Base-by-base conservation (phyloP, 2,888 invertebrate species). In the Stenolophus ochropezus region DNA sequence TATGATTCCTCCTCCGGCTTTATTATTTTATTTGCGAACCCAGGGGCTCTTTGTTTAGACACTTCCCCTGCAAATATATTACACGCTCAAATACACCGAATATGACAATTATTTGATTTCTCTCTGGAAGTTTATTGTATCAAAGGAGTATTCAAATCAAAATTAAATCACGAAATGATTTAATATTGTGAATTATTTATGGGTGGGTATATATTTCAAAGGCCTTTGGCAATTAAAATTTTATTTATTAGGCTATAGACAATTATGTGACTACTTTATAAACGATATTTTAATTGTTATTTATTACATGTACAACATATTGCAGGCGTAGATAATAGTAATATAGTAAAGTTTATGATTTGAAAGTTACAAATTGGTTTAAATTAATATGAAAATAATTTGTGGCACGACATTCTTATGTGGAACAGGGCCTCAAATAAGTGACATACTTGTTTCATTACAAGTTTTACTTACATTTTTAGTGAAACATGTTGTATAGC, bases 1-100 rank as follows among this genome's bases (percentile, higher is more conserved):
- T 77, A 77, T 77, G 27, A 77, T 77, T 61, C 61, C 77, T n/a
- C 25, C 61, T 25, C 47, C 58, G 21, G 77, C 42, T 77, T 76
- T 58, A 77, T 77, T 77, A 77, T 77, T 77, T 77, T 77, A 77
- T 77, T 77, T 77, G 58, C 42, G 77, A 77, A 77, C 42, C 58
- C 58, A 61, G 61, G 61, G 53, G 14, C 42, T 14, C 21, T 73
- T 65, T 65, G 27, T 65, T 65, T 65, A 56, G 21, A 56, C 16
- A 51, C n/a, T n/a, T n/a, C n/a, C n/a, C n/a, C n/a, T n/a, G n/a
- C n/a, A n/a, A n/a, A n/a, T n/a, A n/a, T n/a, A n/a, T n/a, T n/a
- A n/a, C n/a, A n/a, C n/a, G n/a, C n/a, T n/a, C n/a, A 42, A 1
- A 42, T 42, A 11, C 33, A 8, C 4, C 2, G 33, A 42, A 42